phyloP scores from a whole-genome alignment of 2,888 invertebrate genomes.

The Drosophila prolongata region DNA sequence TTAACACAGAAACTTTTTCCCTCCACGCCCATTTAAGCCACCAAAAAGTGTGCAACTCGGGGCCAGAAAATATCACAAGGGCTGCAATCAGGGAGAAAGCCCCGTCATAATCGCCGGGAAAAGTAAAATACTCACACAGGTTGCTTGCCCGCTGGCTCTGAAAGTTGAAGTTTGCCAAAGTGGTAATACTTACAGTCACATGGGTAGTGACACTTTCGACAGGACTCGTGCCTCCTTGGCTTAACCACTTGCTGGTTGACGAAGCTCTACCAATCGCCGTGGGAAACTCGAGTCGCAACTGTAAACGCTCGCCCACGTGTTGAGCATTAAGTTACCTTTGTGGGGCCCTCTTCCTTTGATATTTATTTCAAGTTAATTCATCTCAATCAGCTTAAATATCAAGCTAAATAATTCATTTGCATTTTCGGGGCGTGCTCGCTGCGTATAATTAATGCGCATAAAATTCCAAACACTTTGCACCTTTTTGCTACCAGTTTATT shows the following conservation, averaged over 20 bases:
- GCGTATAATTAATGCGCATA: conserved; percentile 73
- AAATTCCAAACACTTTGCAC: conserved; percentile 64
- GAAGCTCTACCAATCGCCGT: conserved; percentile 24
- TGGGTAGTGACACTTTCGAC: conserved; percentile 48
- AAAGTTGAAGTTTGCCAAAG: conserved; percentile 64
- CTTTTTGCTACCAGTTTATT: conserved; percentile 46
- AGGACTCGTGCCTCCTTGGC: conserved; percentile 26
- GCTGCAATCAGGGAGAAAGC: conserved; percentile 1
- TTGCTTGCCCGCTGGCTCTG: conserved; percentile 48
- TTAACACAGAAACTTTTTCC: conserved; percentile 25
- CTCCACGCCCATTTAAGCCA: conserved; percentile 25
- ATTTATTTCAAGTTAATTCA: conserved; percentile 68
- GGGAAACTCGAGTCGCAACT: conserved; percentile 21
- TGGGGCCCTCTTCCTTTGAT: conserved; percentile 39
- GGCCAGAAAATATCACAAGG: conserved; percentile 1
- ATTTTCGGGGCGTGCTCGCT: conserved; percentile 22
- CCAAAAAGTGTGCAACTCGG: conserved; percentile 2
- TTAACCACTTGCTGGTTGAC: conserved; percentile 20
- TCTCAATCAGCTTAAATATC: conserved; percentile 77
- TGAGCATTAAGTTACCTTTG: conserved; percentile 44
- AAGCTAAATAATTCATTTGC: conserved; percentile 69
- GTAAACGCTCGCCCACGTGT: conserved; percentile 50
- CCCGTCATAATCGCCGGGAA: conserved; percentile 49
- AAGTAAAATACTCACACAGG: conserved; percentile 52
- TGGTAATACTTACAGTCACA: conserved; percentile 26